phyloP scores from a whole-genome alignment of 2,888 invertebrate genomes.

The Meiosimyza platycephala region DNA sequence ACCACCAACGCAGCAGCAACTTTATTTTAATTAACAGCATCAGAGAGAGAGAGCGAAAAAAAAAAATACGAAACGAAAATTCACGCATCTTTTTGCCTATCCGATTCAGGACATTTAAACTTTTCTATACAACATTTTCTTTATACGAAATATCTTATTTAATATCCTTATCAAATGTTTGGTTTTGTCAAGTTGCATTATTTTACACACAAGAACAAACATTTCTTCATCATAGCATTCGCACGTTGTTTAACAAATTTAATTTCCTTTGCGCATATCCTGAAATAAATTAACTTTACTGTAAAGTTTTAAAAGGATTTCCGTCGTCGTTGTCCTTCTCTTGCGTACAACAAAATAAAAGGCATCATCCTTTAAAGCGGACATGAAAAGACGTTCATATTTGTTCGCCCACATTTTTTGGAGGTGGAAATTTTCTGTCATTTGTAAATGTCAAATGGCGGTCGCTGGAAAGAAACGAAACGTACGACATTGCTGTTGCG shows the following conservation, averaged over 20 bases:
- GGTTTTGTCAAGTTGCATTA: neutral
- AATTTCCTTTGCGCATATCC: slow-evolving; percentile 44
- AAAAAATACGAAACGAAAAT: no score
- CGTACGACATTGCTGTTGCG: no score
- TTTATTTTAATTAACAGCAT: no score
- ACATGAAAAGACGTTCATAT: neutral
- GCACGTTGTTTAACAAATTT: slow-evolving; percentile 35
- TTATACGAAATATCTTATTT: neutral
- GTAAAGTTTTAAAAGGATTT: slow-evolving; percentile 35
- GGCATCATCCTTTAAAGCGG: neutral
- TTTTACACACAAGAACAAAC: neutral
- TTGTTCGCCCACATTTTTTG: neutral
- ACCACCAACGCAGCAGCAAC: no score
- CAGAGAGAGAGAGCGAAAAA: no score
- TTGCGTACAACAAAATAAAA: slow-evolving; percentile 17
- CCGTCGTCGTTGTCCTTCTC: slow-evolving; percentile 23
- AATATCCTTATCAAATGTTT: neutral
- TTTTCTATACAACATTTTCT: neutral
- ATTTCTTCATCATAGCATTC: neutral
- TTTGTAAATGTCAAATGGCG: slow-evolving; percentile 60
- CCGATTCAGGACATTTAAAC: no score
- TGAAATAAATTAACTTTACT: slow-evolving; percentile 44
- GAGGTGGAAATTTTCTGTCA: slow-evolving; percentile 56
- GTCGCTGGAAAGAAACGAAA: slow-evolving; percentile 42
- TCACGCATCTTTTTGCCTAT: no score